phyloP scores from a whole-genome alignment of 2,797 vertebrate species.

The Adrianichthys oophorus region DNA sequence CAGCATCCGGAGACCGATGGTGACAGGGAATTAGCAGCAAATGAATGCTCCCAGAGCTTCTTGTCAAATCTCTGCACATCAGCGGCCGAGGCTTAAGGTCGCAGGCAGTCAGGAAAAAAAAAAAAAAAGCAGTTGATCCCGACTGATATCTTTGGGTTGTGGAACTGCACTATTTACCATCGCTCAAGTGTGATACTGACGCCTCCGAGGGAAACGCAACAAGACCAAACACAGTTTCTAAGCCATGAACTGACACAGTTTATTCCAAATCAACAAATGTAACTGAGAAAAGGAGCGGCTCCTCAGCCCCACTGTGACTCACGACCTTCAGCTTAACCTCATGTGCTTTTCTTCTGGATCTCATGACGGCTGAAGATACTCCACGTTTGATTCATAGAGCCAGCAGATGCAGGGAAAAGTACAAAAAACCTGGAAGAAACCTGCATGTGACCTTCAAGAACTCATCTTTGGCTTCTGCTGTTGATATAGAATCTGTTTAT shows the following conservation, averaged over 20 bases:
- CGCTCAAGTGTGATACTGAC: constrained; percentile 1
- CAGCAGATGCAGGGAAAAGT: constrained; percentile 29
- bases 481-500: constrained; percentile 42
- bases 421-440: constrained; percentile 29
- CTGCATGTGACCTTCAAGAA: constrained; percentile 49
- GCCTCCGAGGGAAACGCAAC: neutral
- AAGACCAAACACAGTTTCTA: neutral
- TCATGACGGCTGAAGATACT: constrained; percentile 11
- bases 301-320: neutral
- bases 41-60: constrained; percentile 55
- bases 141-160: constrained; percentile 37
- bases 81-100: constrained; percentile 53
- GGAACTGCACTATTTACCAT: neutral
- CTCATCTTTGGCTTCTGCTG: constrained; percentile 49
- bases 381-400: constrained; percentile 18
- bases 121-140: constrained; percentile 50
- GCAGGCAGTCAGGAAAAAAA: constrained; percentile 45
- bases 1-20: constrained; percentile 46
- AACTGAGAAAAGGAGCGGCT: neutral
- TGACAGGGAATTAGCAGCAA: constrained; percentile 66
- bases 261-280: constrained; percentile 9
- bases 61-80: constrained; percentile 63
- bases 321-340: constrained; percentile 25
- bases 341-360: constrained; percentile 26
- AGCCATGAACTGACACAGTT: neutral